Evolutionary conservation across 2,888 invertebrate species (phyloP).

Genomic region (Clanis bilineata): DNA sequence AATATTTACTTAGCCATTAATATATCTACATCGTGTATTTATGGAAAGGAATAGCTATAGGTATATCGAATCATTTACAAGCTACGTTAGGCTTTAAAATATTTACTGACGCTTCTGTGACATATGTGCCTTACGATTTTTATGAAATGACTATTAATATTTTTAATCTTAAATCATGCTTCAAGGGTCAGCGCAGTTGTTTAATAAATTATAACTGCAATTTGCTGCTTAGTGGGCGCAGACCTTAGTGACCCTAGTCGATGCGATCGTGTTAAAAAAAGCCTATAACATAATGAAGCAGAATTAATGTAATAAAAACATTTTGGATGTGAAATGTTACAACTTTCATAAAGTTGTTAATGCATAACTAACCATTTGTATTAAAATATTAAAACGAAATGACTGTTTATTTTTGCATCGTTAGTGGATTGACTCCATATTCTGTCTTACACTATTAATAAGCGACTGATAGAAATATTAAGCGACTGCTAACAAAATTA

Average conservation of each 20-base stretch:
- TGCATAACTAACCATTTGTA: slow-evolving; percentile 57
- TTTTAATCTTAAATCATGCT: not conserved
- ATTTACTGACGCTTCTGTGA: slow-evolving; percentile 25
- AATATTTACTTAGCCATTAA: not conserved
- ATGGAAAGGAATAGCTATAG: not conserved
- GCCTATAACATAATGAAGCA: slow-evolving; percentile 19
- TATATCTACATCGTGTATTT: not conserved
- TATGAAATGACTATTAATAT: slow-evolving; percentile 27
- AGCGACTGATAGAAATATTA: no score
- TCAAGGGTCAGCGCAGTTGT: no score
- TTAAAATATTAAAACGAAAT: slow-evolving; percentile 30
- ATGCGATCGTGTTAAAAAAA: no score
- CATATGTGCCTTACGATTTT: slow-evolving; percentile 51
- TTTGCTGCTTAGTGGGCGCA: no score
- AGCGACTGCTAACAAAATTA: no score
- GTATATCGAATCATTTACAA: no score
- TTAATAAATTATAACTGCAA: no score
- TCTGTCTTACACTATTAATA: no score
- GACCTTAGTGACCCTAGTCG: no score
- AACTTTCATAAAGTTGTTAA: slow-evolving; percentile 67
- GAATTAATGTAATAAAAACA: slow-evolving; percentile 35
- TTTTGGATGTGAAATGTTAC: slow-evolving; percentile 58
- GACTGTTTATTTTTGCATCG: not conserved
- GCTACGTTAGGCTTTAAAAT: slow-evolving; percentile 14
- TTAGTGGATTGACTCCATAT: not conserved